phyloP scores from a whole-genome alignment of 2,888 invertebrate species.

The Agrochola lychnidis region DNA sequence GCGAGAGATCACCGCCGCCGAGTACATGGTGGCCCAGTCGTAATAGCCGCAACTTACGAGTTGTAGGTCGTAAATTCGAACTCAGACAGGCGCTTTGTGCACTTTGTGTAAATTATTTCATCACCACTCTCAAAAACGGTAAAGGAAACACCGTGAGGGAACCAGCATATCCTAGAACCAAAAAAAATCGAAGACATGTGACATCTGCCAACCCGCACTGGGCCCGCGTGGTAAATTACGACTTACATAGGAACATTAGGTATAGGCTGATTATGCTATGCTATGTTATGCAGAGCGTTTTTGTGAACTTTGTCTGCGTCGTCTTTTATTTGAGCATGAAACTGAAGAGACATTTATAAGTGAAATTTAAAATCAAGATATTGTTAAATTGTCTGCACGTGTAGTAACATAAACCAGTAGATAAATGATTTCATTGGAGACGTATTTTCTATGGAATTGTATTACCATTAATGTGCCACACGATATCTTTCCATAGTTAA shows the following conservation, averaged over 20 bases:
- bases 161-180: neutral
- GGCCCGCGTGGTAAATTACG: neutral
- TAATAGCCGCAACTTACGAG: no score
- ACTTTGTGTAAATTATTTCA: neutral
- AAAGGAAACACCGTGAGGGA: neutral
- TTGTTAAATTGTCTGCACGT: neutral
- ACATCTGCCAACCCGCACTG: neutral
- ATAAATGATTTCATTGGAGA: neutral
- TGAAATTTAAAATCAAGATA: neutral
- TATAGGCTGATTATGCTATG: neutral
- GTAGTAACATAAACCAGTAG: neutral
- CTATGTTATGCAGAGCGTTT: no score
- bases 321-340: neutral
- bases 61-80: no score
- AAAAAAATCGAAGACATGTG: neutral
- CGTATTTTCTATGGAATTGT: constrained; percentile 13
- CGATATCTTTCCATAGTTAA: constrained; percentile 33
- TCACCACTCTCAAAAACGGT: neutral
- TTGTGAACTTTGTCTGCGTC: neutral
- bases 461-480: neutral
- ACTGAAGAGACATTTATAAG: neutral
- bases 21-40: no score
- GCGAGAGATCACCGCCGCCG: no score
- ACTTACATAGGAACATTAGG: neutral
- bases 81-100: no score